Percentiles rank a stretch among this genome's conserved stretches.
These are phyloP conservation scores for Pseudochirops corinnae DNA, from an alignment of 2,797 vertebrate genomes.

Conservation along the genomic window DNA sequence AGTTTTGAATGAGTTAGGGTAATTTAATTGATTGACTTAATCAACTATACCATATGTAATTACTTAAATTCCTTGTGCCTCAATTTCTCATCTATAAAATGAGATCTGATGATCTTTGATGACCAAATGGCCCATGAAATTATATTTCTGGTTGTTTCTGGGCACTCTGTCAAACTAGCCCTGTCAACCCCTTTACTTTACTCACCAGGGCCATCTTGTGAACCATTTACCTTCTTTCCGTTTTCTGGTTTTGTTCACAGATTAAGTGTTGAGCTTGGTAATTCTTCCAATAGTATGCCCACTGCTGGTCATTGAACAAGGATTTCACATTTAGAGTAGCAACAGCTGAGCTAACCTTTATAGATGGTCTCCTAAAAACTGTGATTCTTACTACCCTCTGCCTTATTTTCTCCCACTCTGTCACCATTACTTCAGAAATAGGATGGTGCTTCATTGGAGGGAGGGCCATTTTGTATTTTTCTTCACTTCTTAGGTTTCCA, in stretches of 20 bases:
- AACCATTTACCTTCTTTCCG: not conserved
- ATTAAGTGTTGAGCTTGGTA: not conserved
- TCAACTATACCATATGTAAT: not conserved
- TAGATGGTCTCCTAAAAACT: not conserved
- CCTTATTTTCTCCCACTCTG: not conserved
- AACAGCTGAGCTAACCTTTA: not conserved
- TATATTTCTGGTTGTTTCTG: not conserved
- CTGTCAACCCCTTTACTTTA: not conserved
- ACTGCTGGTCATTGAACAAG: not conserved
- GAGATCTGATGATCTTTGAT: not conserved
- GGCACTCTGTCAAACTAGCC: not conserved
- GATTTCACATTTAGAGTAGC: not conserved
- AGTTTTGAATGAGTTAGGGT: not conserved
- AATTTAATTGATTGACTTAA: not conserved
- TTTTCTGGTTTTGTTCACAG: not conserved
- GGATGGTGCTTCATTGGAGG: not conserved
- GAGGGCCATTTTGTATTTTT: not conserved
- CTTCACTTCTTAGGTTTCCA: not conserved
- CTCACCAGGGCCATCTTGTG: not conserved
- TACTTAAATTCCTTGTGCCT: not conserved
- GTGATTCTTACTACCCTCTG: not conserved
- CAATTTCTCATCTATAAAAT: not conserved
- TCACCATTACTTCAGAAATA: not conserved
- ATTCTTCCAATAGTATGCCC: not conserved
- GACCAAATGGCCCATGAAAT: not conserved